These are phyloP conservation scores for Platysteira castanea DNA, from an alignment of 2,113 vertebrate genomes.

Conservation along the genomic window DNA sequence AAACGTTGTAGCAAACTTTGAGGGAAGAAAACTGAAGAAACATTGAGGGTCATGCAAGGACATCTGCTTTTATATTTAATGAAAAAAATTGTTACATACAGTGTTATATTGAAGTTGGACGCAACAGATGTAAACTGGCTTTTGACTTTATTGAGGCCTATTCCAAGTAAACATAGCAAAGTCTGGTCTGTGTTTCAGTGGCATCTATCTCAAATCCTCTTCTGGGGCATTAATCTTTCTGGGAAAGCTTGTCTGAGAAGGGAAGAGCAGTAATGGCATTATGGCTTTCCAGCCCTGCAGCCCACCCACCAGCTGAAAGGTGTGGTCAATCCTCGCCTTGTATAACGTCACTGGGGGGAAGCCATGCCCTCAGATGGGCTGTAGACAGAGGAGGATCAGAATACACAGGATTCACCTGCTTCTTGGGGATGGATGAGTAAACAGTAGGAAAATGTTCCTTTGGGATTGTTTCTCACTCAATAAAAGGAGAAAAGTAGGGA, in stretches of 20 bases:
- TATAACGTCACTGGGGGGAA: background rate
- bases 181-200: background rate
- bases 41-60: background rate
- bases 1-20: background rate
- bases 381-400: background rate
- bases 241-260: background rate
- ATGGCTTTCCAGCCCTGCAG: background rate
- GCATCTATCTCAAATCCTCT: background rate
- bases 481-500: background rate
- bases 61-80: background rate
- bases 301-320: background rate
- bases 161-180: background rate
- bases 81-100: background rate
- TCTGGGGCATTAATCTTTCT: background rate
- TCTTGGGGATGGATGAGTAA: background rate
- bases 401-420: background rate
- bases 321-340: background rate
- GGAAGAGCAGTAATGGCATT: background rate
- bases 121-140: background rate
- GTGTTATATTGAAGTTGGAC: background rate
- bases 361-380: background rate
- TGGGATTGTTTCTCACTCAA: background rate
- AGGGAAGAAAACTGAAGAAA: background rate
- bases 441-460: background rate
- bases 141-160: background rate